phyloP scores from a whole-genome alignment of 2,797 vertebrate species.

The Threskiornis aethiopicus region DNA sequence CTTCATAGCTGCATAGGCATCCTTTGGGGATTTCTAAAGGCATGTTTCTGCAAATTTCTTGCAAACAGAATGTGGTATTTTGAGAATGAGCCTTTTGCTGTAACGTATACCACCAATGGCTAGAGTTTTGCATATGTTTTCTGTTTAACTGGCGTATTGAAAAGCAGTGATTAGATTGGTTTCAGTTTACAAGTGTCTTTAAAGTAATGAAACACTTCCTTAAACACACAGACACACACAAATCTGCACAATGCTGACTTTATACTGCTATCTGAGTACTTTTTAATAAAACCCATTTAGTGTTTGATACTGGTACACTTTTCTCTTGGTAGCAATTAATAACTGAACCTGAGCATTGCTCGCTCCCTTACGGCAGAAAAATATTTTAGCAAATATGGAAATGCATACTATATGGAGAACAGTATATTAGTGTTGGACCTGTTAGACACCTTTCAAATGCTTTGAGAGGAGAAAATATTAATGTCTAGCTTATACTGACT shows the following conservation, averaged over 20 bases:
- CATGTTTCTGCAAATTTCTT: not conserved
- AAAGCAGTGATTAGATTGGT: not conserved
- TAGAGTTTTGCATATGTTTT: not conserved
- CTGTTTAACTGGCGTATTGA: not conserved
- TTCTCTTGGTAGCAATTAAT: not conserved
- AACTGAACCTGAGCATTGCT: not conserved
- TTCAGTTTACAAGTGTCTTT: not conserved
- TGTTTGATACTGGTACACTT: not conserved
- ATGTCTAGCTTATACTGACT: not conserved
- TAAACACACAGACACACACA: accelerated
- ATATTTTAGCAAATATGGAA: not conserved
- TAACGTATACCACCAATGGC: not conserved
- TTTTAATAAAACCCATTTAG: not conserved
- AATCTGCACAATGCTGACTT: not conserved
- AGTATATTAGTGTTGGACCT: not conserved
- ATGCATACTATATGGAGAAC: accelerated
- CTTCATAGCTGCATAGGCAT: not conserved
- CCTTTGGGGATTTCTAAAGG: not conserved
- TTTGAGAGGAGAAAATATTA: not conserved
- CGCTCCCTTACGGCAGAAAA: not conserved
- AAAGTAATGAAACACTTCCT: not conserved
- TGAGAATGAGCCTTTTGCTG: not conserved
- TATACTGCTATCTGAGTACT: not conserved
- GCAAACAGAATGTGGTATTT: not conserved
- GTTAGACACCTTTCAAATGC: not conserved